Evolutionary conservation across 2,113 vertebrate genomes (phyloP).

Genomic region (Cromileptes altivelis): DNA sequence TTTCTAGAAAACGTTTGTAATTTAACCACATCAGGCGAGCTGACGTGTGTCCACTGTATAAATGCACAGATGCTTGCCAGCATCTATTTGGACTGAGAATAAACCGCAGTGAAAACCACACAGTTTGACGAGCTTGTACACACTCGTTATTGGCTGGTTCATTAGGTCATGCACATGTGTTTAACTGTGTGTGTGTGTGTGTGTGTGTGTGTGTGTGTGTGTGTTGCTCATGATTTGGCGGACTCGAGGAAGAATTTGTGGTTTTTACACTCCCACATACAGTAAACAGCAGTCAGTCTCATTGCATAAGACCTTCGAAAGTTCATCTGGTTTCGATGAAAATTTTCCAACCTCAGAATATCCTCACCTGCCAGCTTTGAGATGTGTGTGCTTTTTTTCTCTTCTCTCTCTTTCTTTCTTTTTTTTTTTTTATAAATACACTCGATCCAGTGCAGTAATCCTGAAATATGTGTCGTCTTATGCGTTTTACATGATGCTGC

Average conservation of each 20-base stretch:
- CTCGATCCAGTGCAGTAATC: constrained; percentile 48
- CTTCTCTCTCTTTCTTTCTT: constrained; percentile 12
- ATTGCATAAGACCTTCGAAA: constrained; percentile 43
- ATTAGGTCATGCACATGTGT: constrained; percentile 44
- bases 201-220: constrained; percentile 5
- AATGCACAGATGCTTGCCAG: constrained; percentile 37
- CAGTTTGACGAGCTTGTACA: constrained; percentile 33
- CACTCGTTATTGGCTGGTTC: constrained; percentile 42
- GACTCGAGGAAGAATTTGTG: constrained; percentile 32
- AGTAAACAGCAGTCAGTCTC: constrained; percentile 31
- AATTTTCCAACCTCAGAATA: constrained; percentile 49
- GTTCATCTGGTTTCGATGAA: constrained; percentile 64
- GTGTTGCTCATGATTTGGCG: not conserved
- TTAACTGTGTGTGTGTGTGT: not conserved
- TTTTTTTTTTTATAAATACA: not conserved
- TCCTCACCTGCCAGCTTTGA: constrained; percentile 61
- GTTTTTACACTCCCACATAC: constrained; percentile 25
- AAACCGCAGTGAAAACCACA: constrained; percentile 40
- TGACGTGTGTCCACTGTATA: constrained; percentile 17
- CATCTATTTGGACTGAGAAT: constrained; percentile 19
- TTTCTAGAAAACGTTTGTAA: constrained; percentile 16
- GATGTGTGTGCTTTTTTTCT: constrained; percentile 1
- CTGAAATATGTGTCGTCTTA: constrained; percentile 60
- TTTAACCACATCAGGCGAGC: not conserved
- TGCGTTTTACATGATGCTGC: constrained; percentile 42